Evolutionary conservation across 2,797 vertebrate species (phyloP), one percentile per base, ranked within the genome.

Genomic region (Karalla daura): DNA sequence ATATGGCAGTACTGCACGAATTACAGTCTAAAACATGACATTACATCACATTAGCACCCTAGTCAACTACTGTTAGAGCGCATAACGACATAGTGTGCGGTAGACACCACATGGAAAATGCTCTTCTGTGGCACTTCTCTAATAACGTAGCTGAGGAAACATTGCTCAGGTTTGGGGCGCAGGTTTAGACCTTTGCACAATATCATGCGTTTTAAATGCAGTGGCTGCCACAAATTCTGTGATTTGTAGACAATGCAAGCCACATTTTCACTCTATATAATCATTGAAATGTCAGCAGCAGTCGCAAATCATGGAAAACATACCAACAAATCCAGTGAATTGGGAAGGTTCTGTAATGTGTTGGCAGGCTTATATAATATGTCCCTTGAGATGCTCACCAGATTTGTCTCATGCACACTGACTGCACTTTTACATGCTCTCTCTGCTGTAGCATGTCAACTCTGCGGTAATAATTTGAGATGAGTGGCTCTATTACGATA

Each of bases 361-460:
- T n/a, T n/a, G n/a, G 28, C 28, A 6, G 10, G 20, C 24, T 41
- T n/a, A 10, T 15, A 17, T 18, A 25, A 27, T 1, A 39, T 9
- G 15, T 51, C 13, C 9, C 39, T 21, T 36, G 36, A 44, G 41
- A 53, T 25, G 21, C 15, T 63, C 35, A 47, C 8, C 13, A 36
- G 54, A 24, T 33, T 30, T 63, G 28, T 50, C 44, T 53, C 40
- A 15, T 32, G 27, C 20, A 37, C 12, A 8, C 39, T 44, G 56
- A 37, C 47, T 45, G 15, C 25, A 35, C 33, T 59, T 49, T 53
- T 28, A 17, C 6, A 49, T 41, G n/a, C 35, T 37, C 37, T 46
- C 17, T 51, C 10, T 59, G 33, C 41, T 63, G 47, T 59, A 28
- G 51, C 6, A 30, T 63, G 21, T 61, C 6, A 74, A 41, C 21